These are phyloP conservation scores for Drosophila insularis DNA, from an alignment of 1,140 invertebrate species.

Conservation along the genomic window DNA sequence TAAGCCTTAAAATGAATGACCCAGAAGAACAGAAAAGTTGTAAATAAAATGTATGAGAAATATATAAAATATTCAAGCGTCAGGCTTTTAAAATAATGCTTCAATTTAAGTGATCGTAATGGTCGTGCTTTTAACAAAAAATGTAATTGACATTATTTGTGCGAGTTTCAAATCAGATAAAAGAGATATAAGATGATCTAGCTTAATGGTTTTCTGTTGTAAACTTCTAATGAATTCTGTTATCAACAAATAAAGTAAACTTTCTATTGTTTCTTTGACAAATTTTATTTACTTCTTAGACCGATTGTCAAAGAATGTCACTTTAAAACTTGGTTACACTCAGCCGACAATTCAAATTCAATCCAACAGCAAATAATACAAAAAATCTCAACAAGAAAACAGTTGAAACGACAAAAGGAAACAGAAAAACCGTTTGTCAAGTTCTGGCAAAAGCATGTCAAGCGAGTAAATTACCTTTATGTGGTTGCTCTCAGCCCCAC, in stretches of 20 bases:
- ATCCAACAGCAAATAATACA: conserved; percentile 17
- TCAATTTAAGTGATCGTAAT: conserved; percentile 31
- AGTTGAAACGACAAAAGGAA: conserved; percentile 15
- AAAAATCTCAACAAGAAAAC: conserved; percentile 49
- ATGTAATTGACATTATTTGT: too few relatives aligned
- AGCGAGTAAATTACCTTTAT: conserved; percentile 75
- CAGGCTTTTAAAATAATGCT: conserved; percentile 75
- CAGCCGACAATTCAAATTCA: conserved; percentile 3
- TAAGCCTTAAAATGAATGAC: conserved; percentile 1
- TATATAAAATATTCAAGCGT: conserved; percentile 64
- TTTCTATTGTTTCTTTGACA: background rate
- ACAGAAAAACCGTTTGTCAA: conserved; percentile 62
- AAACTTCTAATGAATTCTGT: too few relatives aligned
- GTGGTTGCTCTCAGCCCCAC: conserved; percentile 10
- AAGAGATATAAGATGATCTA: too few relatives aligned
- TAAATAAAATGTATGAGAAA: conserved; percentile 47
- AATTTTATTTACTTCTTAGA: background rate
- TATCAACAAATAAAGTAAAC: background rate
- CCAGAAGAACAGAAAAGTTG: conserved; percentile 20
- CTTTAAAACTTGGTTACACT: background rate
- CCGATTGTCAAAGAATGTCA: conserved; percentile 3
- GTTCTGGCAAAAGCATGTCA: conserved; percentile 68
- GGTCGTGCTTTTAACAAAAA: too few relatives aligned
- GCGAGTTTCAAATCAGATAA: too few relatives aligned
- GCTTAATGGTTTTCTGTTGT: too few relatives aligned